Evolutionary conservation across 2,113 vertebrate genomes (phyloP).

Genomic region (Rhabdornis inornatus): DNA sequence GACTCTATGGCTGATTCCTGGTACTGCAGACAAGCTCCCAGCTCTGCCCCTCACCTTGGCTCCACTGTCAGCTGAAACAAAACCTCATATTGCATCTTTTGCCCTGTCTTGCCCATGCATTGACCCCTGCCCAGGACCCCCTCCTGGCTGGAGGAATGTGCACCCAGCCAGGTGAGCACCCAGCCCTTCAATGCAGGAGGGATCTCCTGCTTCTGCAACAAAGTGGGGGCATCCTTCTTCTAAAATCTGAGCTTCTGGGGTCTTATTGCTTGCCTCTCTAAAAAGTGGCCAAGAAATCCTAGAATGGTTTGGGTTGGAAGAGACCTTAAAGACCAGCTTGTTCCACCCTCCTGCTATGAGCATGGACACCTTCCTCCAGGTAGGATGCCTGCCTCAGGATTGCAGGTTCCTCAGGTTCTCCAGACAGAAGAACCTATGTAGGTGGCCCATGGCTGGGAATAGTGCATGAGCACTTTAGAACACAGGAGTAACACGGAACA

Average conservation of each 20-base stretch:
- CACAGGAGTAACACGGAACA: neutral
- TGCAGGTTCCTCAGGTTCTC: neutral
- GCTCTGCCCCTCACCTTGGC: neutral
- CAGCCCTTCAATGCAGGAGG: neutral
- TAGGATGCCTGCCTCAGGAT: neutral
- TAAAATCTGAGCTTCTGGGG: neutral
- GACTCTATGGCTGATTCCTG: rapidly evolving
- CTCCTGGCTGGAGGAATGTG: rapidly evolving
- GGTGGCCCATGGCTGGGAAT: neutral
- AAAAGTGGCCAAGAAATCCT: neutral
- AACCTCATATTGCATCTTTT: neutral
- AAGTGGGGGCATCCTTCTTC: too few species aligned
- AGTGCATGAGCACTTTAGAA: neutral
- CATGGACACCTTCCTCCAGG: neutral
- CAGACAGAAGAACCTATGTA: neutral
- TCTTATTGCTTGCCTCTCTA: neutral
- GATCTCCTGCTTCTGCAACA: rapidly evolving
- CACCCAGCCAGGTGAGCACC: neutral
- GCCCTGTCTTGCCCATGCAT: neutral
- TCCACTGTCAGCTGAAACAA: neutral
- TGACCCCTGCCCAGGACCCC: neutral
- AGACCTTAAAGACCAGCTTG: neutral
- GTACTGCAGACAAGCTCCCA: neutral
- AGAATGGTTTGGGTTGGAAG: neutral
- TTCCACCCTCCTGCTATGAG: neutral